phyloP scores from a whole-genome alignment of 2,888 invertebrate species.

The Chorisops tibialis region DNA sequence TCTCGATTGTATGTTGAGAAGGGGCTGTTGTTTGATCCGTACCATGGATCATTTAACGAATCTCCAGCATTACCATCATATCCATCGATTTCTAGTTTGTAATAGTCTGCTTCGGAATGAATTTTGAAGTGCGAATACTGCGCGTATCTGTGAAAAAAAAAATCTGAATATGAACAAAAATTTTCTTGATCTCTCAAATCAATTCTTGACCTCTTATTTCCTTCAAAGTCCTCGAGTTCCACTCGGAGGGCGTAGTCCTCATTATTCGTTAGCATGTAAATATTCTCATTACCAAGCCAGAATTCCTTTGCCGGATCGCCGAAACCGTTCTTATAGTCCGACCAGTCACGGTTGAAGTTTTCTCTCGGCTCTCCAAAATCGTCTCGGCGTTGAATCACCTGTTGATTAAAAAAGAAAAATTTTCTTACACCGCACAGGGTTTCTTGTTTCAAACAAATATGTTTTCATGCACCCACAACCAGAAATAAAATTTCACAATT shows the following conservation, averaged over 20 bases:
- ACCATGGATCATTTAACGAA: slow-evolving; percentile 90
- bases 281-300: slow-evolving; percentile 91
- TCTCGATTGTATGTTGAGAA: slow-evolving; percentile 92
- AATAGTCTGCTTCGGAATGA: slow-evolving; percentile 87
- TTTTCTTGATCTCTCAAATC: no score
- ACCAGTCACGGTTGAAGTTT: slow-evolving; percentile 89
- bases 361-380: slow-evolving; percentile 84
- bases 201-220: slow-evolving; percentile 73
- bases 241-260: slow-evolving; percentile 85
- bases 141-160: slow-evolving; percentile 63
- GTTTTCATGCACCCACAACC: no score
- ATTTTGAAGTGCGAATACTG: slow-evolving; percentile 91
- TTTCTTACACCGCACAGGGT: no score
- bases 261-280: slow-evolving; percentile 88
- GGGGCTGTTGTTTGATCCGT: slow-evolving; percentile 88
- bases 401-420: no score
- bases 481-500: no score
- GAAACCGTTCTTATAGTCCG: slow-evolving; percentile 89
- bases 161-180: slow-evolving; percentile 10
- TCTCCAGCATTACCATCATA: slow-evolving; percentile 90
- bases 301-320: slow-evolving; percentile 87
- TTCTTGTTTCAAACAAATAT: no score
- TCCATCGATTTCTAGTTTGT: slow-evolving; percentile 87
- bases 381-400: slow-evolving; percentile 88
- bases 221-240: slow-evolving; percentile 89